Conservation (phyloP, 2,888 invertebrate genomes). For the Lasioglossum oenotherae region DNA sequence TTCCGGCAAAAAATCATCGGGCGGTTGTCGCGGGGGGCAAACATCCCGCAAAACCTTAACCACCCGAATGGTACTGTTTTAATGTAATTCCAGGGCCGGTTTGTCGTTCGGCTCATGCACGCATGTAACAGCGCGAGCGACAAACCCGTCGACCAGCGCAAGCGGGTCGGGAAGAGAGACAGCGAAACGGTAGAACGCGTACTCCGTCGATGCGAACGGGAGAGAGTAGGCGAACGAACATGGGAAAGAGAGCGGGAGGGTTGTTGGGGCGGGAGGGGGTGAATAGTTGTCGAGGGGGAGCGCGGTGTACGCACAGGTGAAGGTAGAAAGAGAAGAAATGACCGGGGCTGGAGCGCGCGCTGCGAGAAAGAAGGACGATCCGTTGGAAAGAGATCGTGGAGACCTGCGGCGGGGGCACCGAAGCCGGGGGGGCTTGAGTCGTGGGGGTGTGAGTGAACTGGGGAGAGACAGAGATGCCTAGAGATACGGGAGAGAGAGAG, state of each 20-base stretch:
- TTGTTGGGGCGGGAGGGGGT: neutral
- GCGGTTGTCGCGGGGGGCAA: slow-evolving; percentile 39
- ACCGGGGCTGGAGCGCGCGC: slow-evolving; percentile 14
- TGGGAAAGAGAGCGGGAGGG: slow-evolving; percentile 16
- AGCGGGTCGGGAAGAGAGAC: slow-evolving; percentile 47
- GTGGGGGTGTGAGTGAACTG: neutral
- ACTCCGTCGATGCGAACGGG: slow-evolving; percentile 11
- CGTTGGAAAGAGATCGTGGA: slow-evolving; percentile 22
- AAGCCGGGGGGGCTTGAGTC: neutral
- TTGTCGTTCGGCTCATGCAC: slow-evolving; percentile 71
- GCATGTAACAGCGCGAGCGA: slow-evolving; percentile 73
- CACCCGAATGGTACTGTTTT: slow-evolving; percentile 73
- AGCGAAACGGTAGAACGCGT: slow-evolving; percentile 27
- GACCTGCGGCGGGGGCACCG: neutral
- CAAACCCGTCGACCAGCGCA: slow-evolving; percentile 72
- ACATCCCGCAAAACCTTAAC: slow-evolving; percentile 70
- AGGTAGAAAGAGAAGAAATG: slow-evolving; percentile 47
- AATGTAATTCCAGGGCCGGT: slow-evolving; percentile 76
- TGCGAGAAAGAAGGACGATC: slow-evolving; percentile 11
- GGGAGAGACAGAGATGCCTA: neutral
- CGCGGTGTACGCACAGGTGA: slow-evolving; percentile 40
- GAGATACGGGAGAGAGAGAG: neutral
- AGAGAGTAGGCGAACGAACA: slow-evolving; percentile 18
- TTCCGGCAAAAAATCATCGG: slow-evolving; percentile 45
- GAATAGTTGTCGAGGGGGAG: slow-evolving; percentile 39